Base-by-base conservation (phyloP, 2,888 invertebrate species). In the Coremacera marginata region DNA sequence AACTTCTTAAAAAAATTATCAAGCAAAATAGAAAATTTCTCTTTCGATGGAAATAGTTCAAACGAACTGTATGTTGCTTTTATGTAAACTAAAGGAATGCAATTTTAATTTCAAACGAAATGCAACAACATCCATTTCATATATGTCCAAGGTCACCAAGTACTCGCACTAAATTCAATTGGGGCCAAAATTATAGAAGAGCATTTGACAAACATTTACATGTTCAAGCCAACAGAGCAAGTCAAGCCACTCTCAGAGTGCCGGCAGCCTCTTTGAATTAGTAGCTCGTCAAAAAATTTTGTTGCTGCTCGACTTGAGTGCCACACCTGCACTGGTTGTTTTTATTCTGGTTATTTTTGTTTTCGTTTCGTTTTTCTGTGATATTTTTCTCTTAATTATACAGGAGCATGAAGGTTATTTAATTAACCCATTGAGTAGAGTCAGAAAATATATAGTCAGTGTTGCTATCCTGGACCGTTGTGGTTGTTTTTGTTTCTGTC, bases 161-260 rank as follows among this genome's bases (percentile, higher is more conserved):
- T 5, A 55, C 19, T 19, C 55, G 73, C 78, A 80, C 79, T 81
- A 80, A 81, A 81, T 81, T 81, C 78, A 80, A 81, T 80, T 81
- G 80, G 77, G 82, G 78, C 80, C 80, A 55, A 55, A 19, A 44
- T 55, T 8, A 55, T 3, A 2, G 19, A 55, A 55, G 44, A 44
- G 44, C 55, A 19, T 22, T 55, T 55, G 55, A 55, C n/a, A 55
- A 55, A 44, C 44, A 11, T 11, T 11, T 11, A 44, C 14, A 44
- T 11, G 14, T 14, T 44, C n/a, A n/a, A n/a, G 11, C 4, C 11
- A 14, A 44, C 44, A 44, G 14, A 44, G 44, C 44, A 44, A 44
- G 44, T 44, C 44, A 44, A 44, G 14, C 44, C 11, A 44, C 44
- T 37, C 8, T 37, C 8, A 1, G 22, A 52, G n/a, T n/a, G 55